phyloP scores from a whole-genome alignment of 2,113 vertebrate genomes.

The Thunnus thynnus region DNA sequence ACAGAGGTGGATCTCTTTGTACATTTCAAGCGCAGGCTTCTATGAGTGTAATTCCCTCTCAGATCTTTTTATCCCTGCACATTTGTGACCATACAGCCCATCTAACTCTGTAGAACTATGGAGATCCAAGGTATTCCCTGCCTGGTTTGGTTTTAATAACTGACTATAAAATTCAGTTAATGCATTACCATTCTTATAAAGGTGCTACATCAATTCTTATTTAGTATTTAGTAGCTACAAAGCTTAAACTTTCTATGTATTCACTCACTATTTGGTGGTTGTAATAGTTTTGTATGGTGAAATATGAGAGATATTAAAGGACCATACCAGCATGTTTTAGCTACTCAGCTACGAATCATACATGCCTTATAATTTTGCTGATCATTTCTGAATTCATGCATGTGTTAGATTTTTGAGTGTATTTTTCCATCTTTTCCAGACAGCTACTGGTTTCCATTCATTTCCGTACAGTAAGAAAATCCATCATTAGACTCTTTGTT shows the following conservation, averaged over 20 bases:
- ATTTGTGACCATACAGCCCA: conserved; percentile 38
- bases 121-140: not conserved
- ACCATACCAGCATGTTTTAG: conserved; percentile 4
- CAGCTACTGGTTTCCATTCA: not conserved
- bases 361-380: not conserved
- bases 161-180: not conserved
- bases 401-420: not conserved
- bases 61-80: conserved; percentile 46
- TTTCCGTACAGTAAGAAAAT: not conserved
- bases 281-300: not conserved
- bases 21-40: conserved; percentile 59
- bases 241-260: not conserved
- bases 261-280: not conserved
- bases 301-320: not conserved
- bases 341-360: not conserved
- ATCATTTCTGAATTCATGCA: not conserved
- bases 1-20: conserved; percentile 62
- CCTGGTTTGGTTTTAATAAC: conserved; percentile 24
- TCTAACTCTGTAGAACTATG: not conserved
- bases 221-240: not conserved
- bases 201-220: not conserved
- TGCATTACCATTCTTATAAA: not conserved
- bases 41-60: conserved; percentile 39
- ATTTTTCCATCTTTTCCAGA: not conserved
- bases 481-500: not conserved